Conservation (phyloP, 2,888 invertebrate genomes). For the Drosophila subsilvestris region DNA sequence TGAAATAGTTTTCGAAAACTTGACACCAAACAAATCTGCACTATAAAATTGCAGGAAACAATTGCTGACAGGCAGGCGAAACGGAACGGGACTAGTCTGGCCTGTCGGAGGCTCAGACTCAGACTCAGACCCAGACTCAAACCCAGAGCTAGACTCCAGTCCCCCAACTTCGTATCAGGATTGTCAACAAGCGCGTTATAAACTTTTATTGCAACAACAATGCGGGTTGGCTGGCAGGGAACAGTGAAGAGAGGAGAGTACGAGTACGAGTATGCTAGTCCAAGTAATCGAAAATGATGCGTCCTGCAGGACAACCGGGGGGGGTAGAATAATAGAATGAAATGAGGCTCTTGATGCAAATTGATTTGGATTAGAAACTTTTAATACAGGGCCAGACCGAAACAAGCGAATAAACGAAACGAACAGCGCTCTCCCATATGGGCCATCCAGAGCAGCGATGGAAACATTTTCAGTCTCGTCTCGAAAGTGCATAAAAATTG, state of each 20-base stretch:
- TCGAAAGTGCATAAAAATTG: slow-evolving; percentile 67
- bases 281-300: slow-evolving; percentile 80
- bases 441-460: slow-evolving; percentile 30
- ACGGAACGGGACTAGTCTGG: background rate
- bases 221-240: slow-evolving; percentile 14
- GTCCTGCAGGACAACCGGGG: slow-evolving; percentile 48
- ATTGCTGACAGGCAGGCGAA: slow-evolving; percentile 64
- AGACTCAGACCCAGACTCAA: background rate
- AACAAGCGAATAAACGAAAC: slow-evolving; percentile 9
- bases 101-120: background rate
- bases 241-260: slow-evolving; percentile 37
- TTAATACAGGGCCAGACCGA: slow-evolving; percentile 45
- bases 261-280: slow-evolving; percentile 43
- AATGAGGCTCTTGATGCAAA: slow-evolving; percentile 83
- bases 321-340: slow-evolving; percentile 81
- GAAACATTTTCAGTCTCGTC: slow-evolving; percentile 24
- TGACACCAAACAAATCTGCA: slow-evolving; percentile 72
- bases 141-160: slow-evolving; percentile 1
- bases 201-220: slow-evolving; percentile 80
- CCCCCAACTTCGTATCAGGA: slow-evolving; percentile 70
- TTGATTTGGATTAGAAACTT: slow-evolving; percentile 83
- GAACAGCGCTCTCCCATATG: slow-evolving; percentile 35
- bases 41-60: slow-evolving; percentile 74
- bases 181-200: slow-evolving; percentile 81
- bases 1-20: slow-evolving; percentile 81